Evolutionary conservation across 2,113 vertebrate species (phyloP).

Genomic region (Phoxinus phoxinus): DNA sequence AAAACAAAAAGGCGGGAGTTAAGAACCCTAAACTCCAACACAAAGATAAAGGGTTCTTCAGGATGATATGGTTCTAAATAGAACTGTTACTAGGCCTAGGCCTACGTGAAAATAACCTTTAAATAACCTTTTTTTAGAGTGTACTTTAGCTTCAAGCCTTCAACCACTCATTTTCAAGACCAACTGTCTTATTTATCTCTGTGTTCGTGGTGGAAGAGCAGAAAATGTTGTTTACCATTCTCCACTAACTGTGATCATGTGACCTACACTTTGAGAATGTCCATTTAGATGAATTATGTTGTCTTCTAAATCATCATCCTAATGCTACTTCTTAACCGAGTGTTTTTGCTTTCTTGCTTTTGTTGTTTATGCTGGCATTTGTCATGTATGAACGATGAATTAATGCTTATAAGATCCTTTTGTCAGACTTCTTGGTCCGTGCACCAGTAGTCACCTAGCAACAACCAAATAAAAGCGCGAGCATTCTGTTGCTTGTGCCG

Average conservation of each 20-base stretch:
- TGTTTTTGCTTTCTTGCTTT: neutral
- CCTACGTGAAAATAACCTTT: too few relatives aligned
- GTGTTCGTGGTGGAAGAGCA: neutral
- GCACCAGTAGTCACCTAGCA: slow-evolving; percentile 54
- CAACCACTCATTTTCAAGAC: neutral
- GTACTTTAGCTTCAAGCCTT: neutral
- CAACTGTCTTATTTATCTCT: neutral
- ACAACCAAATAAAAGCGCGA: slow-evolving; percentile 52
- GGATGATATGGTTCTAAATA: too few relatives aligned
- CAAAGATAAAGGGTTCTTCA: too few relatives aligned
- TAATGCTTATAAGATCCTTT: slow-evolving; percentile 3
- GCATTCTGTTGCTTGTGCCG: slow-evolving; percentile 43
- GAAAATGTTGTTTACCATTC: neutral
- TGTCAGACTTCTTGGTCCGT: slow-evolving; percentile 8
- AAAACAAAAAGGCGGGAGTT: too few relatives aligned
- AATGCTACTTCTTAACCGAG: neutral
- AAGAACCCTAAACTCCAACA: too few relatives aligned
- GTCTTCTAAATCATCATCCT: neutral
- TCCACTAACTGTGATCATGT: slow-evolving; percentile 1
- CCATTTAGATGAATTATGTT: neutral
- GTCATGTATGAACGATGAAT: neutral
- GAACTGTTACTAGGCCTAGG: too few relatives aligned
- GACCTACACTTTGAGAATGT: neutral
- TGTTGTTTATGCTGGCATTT: neutral
- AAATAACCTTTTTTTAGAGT: too few relatives aligned